Evolutionary conservation across 2,113 vertebrate genomes (phyloP).

Genomic region (human (Homo sapiens)): GRCh38 chr5:35393001-35393500

Average conservation of each 20-base stretch:
- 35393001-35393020: conserved; percentile 16
- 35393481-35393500: neutral
- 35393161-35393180: neutral
- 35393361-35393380: neutral
- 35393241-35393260: neutral
- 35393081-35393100: neutral
- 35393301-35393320: neutral
- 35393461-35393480: neutral
- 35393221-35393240: neutral
- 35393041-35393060: neutral
- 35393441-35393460: neutral
- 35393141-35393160: neutral
- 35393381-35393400: neutral
- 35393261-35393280: neutral
- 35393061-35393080: neutral
- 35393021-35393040: neutral
- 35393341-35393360: neutral
- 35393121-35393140: neutral
- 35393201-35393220: conserved; percentile 2
- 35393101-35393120: neutral
- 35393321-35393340: conserved; percentile 3
- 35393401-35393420: neutral
- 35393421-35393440: neutral
- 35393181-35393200: conserved; percentile 49
- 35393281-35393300: neutral